These are phyloP conservation scores for Sinocyclocheilus grahami DNA, from an alignment of 2,113 vertebrate species.

Conservation along the genomic window DNA sequence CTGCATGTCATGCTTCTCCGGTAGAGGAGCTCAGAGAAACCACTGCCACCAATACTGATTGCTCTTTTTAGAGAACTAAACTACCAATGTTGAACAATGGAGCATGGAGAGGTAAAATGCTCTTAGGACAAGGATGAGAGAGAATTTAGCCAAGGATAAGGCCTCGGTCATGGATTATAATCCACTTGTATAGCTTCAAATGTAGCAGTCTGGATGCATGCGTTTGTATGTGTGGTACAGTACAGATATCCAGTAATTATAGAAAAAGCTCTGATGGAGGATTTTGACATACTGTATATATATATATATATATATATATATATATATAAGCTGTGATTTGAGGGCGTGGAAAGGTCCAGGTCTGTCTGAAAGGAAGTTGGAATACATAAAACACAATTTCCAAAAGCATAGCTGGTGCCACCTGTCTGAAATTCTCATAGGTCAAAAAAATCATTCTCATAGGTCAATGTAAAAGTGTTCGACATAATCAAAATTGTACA, in stretches of 20 bases:
- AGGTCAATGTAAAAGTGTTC: neutral
- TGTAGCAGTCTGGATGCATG: neutral
- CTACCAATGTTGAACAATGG: neutral
- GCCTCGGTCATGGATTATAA: constrained; percentile 36
- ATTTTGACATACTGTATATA: neutral
- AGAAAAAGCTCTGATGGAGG: neutral
- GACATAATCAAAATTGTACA: neutral
- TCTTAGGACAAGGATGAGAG: too few relatives aligned
- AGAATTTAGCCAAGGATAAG: constrained; percentile 26
- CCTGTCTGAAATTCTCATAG: neutral
- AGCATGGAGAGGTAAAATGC: neutral
- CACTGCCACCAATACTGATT: constrained; percentile 11
- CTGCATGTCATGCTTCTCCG: constrained; percentile 21
- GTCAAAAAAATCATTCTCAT: neutral
- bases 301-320: too few relatives aligned
- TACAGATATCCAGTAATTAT: neutral
- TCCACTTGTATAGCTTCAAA: constrained; percentile 10
- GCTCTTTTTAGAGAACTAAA: constrained; percentile 6
- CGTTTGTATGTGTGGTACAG: neutral
- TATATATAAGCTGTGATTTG: neutral
- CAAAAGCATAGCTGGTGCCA: neutral
- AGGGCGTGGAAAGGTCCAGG: neutral
- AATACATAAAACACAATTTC: neutral
- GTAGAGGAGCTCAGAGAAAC: neutral
- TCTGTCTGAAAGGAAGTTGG: neutral